Conservation (phyloP, 2,888 invertebrate genomes). For the Drosophila falleni region DNA sequence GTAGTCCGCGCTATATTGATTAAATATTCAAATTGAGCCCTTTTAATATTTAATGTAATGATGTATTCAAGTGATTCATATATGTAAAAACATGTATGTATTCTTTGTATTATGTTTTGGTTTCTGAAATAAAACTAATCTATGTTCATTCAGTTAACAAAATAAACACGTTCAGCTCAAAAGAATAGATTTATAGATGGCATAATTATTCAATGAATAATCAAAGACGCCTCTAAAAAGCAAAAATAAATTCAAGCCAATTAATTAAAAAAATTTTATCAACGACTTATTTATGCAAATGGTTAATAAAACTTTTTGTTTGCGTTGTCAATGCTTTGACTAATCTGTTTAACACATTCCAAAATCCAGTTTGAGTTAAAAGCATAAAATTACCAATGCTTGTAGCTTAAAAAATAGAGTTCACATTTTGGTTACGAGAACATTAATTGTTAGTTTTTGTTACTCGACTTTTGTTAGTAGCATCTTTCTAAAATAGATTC, state of each 20-base stretch:
- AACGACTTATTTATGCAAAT: conserved; percentile 68
- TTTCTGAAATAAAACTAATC: background rate
- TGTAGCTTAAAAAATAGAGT: conserved; percentile 31
- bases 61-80: background rate
- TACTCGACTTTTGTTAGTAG: background rate
- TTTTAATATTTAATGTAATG: conserved; percentile 19
- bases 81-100: background rate
- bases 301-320: conserved; percentile 57
- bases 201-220: conserved; percentile 60
- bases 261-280: conserved; percentile 58
- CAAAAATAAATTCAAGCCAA: conserved; percentile 67
- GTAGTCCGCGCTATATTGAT: conserved; percentile 5
- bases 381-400: conserved; percentile 49
- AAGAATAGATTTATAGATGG: conserved; percentile 32
- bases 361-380: conserved; percentile 34
- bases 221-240: conserved; percentile 41
- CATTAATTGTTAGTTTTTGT: conserved; percentile 24
- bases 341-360: conserved; percentile 70
- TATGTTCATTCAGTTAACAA: conserved; percentile 20
- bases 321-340: conserved; percentile 38
- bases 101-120: background rate
- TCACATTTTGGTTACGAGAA: conserved; percentile 28
- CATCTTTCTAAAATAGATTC: conserved; percentile 1
- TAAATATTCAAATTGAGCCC: conserved; percentile 20
- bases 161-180: conserved; percentile 17